Conservation (phyloP, 1,140 invertebrate species). For the Gonioctena quinquepunctata region DNA sequence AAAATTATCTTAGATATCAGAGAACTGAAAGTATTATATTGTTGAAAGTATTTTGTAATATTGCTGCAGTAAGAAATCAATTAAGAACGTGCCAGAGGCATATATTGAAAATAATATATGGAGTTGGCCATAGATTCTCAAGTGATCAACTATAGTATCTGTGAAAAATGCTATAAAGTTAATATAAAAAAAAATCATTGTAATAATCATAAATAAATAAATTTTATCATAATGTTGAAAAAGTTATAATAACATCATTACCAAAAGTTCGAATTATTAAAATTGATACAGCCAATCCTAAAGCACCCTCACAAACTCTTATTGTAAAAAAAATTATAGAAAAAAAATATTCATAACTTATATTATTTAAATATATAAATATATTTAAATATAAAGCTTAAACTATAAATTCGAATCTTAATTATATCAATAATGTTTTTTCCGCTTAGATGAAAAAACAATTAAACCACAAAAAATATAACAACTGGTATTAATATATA, state of each 20-base stretch:
- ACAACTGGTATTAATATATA: no score
- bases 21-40: no score
- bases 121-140: no score
- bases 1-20: no score
- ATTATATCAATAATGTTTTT: conserved; percentile 59
- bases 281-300: conserved; percentile 63
- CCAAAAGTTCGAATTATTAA: conserved; percentile 62
- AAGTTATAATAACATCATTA: conserved; percentile 61
- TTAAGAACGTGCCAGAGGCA: no score
- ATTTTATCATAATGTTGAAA: conserved; percentile 62
- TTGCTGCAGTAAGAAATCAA: no score
- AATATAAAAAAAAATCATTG: no score
- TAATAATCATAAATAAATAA: no score
- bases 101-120: no score
- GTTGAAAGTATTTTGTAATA: no score
- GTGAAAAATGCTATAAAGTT: no score
- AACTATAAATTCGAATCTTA: conserved; percentile 62
- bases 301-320: conserved; percentile 62
- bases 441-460: conserved; percentile 59
- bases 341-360: conserved; percentile 59
- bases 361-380: conserved; percentile 58
- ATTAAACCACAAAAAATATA: conserved; percentile 52
- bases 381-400: conserved; percentile 58
- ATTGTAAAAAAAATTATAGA: conserved; percentile 64
- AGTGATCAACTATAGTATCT: no score